Conservation (phyloP, 2,888 invertebrate species). For the Monoplex corrugatus region DNA sequence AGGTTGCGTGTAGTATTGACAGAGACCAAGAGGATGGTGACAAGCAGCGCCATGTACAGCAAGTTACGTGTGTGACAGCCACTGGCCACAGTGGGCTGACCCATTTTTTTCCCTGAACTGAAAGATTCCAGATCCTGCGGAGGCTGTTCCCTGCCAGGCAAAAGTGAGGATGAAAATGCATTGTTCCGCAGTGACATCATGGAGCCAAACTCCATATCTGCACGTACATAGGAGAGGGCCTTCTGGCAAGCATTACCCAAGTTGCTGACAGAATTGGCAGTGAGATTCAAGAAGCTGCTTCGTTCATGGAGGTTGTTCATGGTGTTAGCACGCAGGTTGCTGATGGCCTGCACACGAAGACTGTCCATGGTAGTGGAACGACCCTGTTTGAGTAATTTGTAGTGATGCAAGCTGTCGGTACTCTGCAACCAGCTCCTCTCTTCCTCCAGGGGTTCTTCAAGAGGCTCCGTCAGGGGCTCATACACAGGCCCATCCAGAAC, state of each 20-base stretch:
- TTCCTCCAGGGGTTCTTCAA: slow-evolving; percentile 6
- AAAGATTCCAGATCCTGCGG: slow-evolving; percentile 23
- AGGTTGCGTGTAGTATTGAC: slow-evolving; percentile 76
- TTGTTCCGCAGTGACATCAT: slow-evolving; percentile 46
- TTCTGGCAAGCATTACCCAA: slow-evolving; percentile 55
- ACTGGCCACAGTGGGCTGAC: slow-evolving; percentile 47
- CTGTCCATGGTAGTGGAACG: slow-evolving; percentile 20
- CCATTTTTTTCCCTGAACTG: slow-evolving; percentile 4
- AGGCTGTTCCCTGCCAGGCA: not conserved
- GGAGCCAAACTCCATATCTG: slow-evolving; percentile 57
- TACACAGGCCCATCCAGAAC: slow-evolving; percentile 42
- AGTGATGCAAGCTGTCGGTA: slow-evolving; percentile 42
- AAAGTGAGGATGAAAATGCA: not conserved
- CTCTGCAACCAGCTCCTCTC: slow-evolving; percentile 52
- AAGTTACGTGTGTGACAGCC: slow-evolving; percentile 73
- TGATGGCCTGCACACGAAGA: not conserved
- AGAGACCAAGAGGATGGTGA: slow-evolving; percentile 73
- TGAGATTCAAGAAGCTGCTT: slow-evolving; percentile 54
- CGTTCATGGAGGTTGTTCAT: slow-evolving; percentile 55
- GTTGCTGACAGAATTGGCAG: slow-evolving; percentile 42
- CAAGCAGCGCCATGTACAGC: slow-evolving; percentile 70
- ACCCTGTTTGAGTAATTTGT: slow-evolving; percentile 42
- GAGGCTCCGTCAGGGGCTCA: slow-evolving; percentile 47
- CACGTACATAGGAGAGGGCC: slow-evolving; percentile 55
- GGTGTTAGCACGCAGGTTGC: slow-evolving; percentile 35